Conservation (phyloP, 2,888 invertebrate genomes). For the Papilio elwesi region DNA sequence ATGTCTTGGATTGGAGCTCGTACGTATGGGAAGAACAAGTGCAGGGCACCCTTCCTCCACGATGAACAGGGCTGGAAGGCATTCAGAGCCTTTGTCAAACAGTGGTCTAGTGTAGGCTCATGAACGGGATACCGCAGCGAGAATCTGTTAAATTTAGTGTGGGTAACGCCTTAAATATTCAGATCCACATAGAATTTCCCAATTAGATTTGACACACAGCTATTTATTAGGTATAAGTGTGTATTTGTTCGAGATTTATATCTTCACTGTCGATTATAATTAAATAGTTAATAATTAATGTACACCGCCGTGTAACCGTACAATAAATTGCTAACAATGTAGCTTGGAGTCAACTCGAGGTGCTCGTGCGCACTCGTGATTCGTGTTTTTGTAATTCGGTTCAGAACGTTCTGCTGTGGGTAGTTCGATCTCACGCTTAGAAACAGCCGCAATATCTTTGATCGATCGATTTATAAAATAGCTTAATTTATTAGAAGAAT, state of each 20-base stretch:
- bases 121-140: too few relatives aligned
- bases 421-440: slow-evolving; percentile 78
- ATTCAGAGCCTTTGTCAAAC: too few relatives aligned
- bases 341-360: slow-evolving; percentile 49
- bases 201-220: too few relatives aligned
- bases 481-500: slow-evolving; percentile 50
- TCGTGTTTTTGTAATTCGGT: slow-evolving; percentile 75
- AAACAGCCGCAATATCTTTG: slow-evolving; percentile 68
- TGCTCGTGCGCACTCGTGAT: slow-evolving; percentile 70
- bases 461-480: slow-evolving; percentile 60
- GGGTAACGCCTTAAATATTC: too few relatives aligned
- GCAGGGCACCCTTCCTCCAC: too few relatives aligned
- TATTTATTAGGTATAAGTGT: too few relatives aligned
- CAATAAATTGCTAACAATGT: slow-evolving; percentile 68
- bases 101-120: too few relatives aligned
- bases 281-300: slow-evolving; percentile 80
- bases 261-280: slow-evolving; percentile 56
- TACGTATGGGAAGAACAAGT: too few relatives aligned
- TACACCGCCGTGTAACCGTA: slow-evolving; percentile 56
- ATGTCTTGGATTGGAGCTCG: too few relatives aligned
- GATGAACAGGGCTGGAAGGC: too few relatives aligned
- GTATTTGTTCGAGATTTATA: neutral
- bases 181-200: too few relatives aligned
- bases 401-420: slow-evolving; percentile 65
- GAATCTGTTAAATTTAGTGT: too few relatives aligned